Base-by-base conservation (phyloP, 1,140 invertebrate genomes). In the Dendrolimus punctatus region DNA sequence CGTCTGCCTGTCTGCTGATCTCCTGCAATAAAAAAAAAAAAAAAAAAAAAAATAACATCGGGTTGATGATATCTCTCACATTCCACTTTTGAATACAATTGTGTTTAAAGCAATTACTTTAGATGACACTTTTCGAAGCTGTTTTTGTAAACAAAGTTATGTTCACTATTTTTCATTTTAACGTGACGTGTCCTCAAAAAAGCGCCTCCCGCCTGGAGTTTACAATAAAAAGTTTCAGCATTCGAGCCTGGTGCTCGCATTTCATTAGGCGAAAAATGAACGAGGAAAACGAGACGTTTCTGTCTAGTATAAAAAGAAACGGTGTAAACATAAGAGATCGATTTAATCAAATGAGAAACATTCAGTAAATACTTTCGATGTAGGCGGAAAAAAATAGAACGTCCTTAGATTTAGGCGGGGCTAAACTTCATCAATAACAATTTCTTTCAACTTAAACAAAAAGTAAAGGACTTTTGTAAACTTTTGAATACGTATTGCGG, bases 381-480 rank as follows among this genome's bases (percentile, higher is more conserved):
- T 70, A 75, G 71, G 73, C 74, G 67, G 65, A 58, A 71, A 77
- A 69, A 68, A 62, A 53, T 68, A 66, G 68, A 64, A 59, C 63
- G 57, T 58, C 58, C 62, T 57, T 46, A 68, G 72, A 72, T 76
- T 64, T 71, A 68, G 62, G 65, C 66, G 67, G 68, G 62, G 66
- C 61, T 49, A 44, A 58, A 60, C 56, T 71, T 74, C 72, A 80
- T 81, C 68, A 74, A 72, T 80, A 75, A 80, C 76, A 78, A 82
- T 78, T 80, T 80, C 75, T 80, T 70, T 64, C 45, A 67, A 69
- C 73, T 69, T 72, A 68, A 71, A 66, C 66, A 68, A 71, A 80
- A 71, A 78, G 73, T 77, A 81, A 79, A 77, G 79, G 64, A 80
- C 74, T 71, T 69, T 78, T 67, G 73, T 60, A 64, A 57, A 64